A percentile compares a stretch with the other conserved stretches of the same genome.
phyloP scores from a whole-genome alignment of 2,888 invertebrate species.

The Cosmia pyralina region DNA sequence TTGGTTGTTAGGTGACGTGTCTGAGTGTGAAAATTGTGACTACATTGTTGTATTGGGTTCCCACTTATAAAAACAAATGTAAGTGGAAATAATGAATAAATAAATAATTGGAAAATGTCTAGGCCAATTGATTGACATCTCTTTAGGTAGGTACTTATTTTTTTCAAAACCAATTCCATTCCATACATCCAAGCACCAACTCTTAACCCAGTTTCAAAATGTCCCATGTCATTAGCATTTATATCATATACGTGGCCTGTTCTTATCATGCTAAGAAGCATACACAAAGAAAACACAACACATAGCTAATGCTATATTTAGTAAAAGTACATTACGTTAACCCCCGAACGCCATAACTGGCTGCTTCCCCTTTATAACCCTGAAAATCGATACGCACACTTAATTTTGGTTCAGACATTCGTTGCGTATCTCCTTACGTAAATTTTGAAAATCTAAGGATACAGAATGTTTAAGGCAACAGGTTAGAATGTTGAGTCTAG shows the following conservation, averaged over 20 bases:
- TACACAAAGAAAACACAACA: slow-evolving; percentile 33
- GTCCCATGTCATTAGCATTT: slow-evolving; percentile 22
- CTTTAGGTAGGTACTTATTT: background rate
- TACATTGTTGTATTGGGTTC: too few species aligned
- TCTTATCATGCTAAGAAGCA: slow-evolving; percentile 13
- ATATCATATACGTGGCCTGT: slow-evolving; percentile 1
- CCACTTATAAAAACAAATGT: too few species aligned
- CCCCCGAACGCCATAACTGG: slow-evolving; percentile 49
- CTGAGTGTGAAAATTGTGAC: too few species aligned
- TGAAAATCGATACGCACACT: slow-evolving; percentile 63
- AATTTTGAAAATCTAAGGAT: slow-evolving; percentile 14
- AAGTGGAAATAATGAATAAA: too few species aligned
- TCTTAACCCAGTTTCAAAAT: background rate
- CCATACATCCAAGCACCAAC: background rate
- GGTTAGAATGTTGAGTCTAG: background rate
- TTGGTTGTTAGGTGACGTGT: too few species aligned
- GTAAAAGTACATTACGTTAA: slow-evolving; percentile 53
- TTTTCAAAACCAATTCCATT: background rate
- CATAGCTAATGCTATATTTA: slow-evolving; percentile 50
- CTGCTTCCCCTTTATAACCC: slow-evolving; percentile 47
- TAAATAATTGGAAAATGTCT: background rate
- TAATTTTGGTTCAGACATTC: slow-evolving; percentile 55
- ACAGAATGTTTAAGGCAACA: background rate
- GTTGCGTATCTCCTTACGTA: slow-evolving; percentile 38
- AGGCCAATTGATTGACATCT: background rate